Conservation (phyloP, 2,113 vertebrate species). For the Amia ocellicauda region DNA sequence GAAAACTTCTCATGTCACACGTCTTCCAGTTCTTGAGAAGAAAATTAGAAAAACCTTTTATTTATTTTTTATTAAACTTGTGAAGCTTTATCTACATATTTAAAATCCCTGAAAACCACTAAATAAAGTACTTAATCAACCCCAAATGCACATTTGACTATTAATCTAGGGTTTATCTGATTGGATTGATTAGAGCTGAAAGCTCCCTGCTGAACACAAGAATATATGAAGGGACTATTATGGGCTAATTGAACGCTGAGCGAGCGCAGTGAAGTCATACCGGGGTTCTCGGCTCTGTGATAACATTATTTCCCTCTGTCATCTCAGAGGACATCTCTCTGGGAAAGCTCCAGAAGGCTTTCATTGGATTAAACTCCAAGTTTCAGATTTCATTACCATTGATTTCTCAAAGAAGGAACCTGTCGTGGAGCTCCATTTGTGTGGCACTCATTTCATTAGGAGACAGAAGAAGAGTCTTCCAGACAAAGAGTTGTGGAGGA, state of each 20-base stretch:
- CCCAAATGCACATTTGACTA: not conserved
- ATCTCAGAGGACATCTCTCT: slow-evolving; percentile 1
- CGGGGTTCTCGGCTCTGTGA: not conserved
- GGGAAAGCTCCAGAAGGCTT: slow-evolving; percentile 1
- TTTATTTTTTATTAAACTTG: no score
- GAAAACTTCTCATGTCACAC: no score
- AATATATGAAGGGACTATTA: slow-evolving; percentile 2
- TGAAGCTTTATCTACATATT: no score
- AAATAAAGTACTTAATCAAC: slow-evolving; percentile 6
- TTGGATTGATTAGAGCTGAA: not conserved
- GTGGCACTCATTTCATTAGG: not conserved
- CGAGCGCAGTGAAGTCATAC: not conserved
- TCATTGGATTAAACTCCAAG: not conserved
- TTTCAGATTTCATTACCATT: slow-evolving; percentile 5
- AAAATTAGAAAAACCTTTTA: no score
- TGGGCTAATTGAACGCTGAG: not conserved
- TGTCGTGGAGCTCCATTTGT: not conserved
- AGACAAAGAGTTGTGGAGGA: not conserved
- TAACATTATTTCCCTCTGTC: slow-evolving; percentile 2
- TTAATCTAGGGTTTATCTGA: not conserved
- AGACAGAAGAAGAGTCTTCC: not conserved
- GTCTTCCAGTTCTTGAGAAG: no score
- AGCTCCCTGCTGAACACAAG: not conserved
- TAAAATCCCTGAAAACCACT: not conserved
- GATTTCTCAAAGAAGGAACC: not conserved